Conservation (phyloP, 2,113 vertebrate species). For the Poeciliopsis occidentalis region DNA sequence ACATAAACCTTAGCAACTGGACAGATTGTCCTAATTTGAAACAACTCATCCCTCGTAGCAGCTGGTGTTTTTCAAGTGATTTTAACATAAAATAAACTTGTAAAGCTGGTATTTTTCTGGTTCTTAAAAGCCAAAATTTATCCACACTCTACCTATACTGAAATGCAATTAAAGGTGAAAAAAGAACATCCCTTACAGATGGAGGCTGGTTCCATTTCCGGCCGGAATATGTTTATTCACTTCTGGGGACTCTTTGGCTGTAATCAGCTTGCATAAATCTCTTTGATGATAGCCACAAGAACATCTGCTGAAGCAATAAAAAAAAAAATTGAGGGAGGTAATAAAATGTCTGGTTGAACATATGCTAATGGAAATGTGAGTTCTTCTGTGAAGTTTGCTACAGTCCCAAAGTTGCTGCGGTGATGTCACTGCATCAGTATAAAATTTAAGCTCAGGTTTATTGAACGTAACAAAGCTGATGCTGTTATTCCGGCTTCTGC, state of each 20-base stretch:
- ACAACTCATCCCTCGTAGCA: neutral
- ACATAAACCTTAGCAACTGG: neutral
- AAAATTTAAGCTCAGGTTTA: conserved; percentile 18
- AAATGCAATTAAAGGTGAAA: conserved; percentile 45
- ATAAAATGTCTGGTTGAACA: conserved; percentile 72
- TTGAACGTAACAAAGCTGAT: conserved; percentile 14
- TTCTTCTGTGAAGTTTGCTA: conserved; percentile 55
- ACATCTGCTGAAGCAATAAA: conserved; percentile 75
- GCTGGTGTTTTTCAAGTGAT: neutral
- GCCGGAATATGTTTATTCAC: conserved; percentile 73
- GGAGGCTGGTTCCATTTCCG: conserved; percentile 59
- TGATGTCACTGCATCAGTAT: conserved; percentile 25
- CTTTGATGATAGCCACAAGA: conserved; percentile 78
- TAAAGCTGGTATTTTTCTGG: neutral
- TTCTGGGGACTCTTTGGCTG: conserved; percentile 72
- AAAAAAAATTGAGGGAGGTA: conserved; percentile 68
- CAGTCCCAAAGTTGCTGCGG: conserved; percentile 42
- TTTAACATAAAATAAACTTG: neutral
- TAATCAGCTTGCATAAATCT: conserved; percentile 80
- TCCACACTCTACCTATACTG: neutral
- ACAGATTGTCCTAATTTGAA: neutral
- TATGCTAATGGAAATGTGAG: conserved; percentile 63
- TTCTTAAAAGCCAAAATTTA: neutral
- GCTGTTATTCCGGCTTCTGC: conserved; percentile 21
- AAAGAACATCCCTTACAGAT: conserved; percentile 53